Conservation (phyloP, 2,888 invertebrate genomes). For the Willowsia nigromaculata region DNA sequence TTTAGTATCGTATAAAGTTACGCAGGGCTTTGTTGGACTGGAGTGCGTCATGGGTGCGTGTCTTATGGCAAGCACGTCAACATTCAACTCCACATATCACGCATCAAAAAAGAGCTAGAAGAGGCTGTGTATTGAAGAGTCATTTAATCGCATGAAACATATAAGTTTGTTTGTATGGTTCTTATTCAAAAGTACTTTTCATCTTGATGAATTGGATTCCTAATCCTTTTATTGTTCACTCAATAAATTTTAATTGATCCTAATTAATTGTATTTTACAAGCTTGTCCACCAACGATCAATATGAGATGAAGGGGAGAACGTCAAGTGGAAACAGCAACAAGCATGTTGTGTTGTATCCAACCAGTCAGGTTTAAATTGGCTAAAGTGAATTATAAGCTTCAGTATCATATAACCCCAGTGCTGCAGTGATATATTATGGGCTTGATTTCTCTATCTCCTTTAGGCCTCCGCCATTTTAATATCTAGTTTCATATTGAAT, state of each 20-base stretch:
- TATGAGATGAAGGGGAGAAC: too few species aligned
- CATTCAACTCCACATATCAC: too few species aligned
- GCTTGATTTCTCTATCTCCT: neutral
- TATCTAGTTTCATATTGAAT: neutral
- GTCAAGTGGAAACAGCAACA: too few species aligned
- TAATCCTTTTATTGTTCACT: constrained; percentile 31
- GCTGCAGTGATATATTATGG: too few species aligned
- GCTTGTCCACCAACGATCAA: neutral
- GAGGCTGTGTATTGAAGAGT: neutral
- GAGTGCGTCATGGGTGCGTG: neutral
- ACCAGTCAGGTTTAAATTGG: constrained; percentile 9
- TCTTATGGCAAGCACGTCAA: too few species aligned
- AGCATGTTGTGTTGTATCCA: too few species aligned
- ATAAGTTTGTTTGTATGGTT: neutral
- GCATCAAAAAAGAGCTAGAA: too few species aligned
- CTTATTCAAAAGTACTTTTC: neutral
- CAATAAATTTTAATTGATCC: constrained; percentile 55
- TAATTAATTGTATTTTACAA: constrained; percentile 47
- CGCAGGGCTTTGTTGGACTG: neutral
- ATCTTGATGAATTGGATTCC: constrained; percentile 16
- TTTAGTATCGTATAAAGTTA: neutral
- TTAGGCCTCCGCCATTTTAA: neutral
- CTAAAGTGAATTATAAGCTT: constrained; percentile 44
- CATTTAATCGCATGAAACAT: neutral
- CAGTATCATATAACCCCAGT: constrained; percentile 8